These are phyloP conservation scores for Pangasianodon gigas DNA, from an alignment of 2,113 vertebrate genomes.

Conservation along the genomic window DNA sequence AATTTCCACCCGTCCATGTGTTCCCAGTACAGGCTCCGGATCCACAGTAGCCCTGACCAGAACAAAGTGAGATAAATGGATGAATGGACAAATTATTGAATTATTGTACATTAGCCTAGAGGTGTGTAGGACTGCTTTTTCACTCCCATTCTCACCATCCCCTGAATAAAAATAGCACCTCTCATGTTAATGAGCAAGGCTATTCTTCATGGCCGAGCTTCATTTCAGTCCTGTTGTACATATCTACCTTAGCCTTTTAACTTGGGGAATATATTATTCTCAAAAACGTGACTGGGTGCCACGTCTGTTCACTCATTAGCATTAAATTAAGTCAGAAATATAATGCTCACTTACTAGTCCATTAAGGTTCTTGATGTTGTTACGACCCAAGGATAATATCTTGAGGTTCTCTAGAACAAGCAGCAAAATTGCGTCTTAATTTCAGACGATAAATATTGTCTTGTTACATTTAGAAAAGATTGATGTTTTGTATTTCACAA, in stretches of 20 bases:
- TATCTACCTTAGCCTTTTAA: neutral
- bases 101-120: neutral
- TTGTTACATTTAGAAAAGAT: neutral
- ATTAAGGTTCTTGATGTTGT: conserved; percentile 92
- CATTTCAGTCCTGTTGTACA: neutral
- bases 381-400: conserved; percentile 93
- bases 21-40: neutral
- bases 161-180: neutral
- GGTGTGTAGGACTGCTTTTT: neutral
- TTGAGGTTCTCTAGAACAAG: conserved; percentile 84
- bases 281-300: neutral
- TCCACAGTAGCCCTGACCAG: neutral
- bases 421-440: neutral
- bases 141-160: neutral
- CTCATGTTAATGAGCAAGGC: neutral
- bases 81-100: neutral
- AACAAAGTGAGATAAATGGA: neutral
- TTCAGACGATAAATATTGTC: neutral
- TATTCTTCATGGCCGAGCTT: neutral
- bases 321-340: neutral
- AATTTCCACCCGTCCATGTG: neutral
- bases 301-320: neutral
- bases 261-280: neutral
- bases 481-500: neutral
- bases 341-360: conserved; percentile 82